Evolutionary conservation across 2,888 invertebrate genomes (phyloP), one percentile per base, ranked within the genome.

Genomic region (Podabrus alpinus): DNA sequence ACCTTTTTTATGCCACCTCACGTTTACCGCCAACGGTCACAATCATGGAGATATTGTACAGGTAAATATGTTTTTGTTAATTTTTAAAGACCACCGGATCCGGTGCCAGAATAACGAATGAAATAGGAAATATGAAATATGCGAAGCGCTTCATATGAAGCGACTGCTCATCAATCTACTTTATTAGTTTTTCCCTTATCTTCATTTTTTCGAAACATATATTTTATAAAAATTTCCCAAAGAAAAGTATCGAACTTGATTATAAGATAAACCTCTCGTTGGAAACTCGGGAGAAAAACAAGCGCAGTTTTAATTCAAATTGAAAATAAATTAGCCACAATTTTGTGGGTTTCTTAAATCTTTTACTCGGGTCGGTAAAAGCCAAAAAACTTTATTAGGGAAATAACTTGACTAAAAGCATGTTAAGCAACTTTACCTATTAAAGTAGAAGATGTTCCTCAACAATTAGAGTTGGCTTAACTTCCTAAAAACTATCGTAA

Each of bases 21-120:
- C 96, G 81, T 96, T 97, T 89, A 95, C 96, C 83, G 96, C 97
- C 84, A 95, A 95, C 85, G 96, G 96, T 79, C 93, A 93, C 84
- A 92, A 92, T 83, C 94, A 95, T 88, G 96, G 96, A 74, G 96
- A 97, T 88, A 92, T 97, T 81, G 95, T 97, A 77, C 96, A 96
- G 91, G 92, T 92, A 88, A 64, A 21, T 19, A 64, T 21, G 19
- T 13, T 29, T 45, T 45, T 45, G 45, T 45, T 45, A 45, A 45
- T 45, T 45, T 45, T 45, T n/a, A 45, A 45, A n/a, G 45, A 45
- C 45, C 5, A 7, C 1, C 45, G 1, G n/a, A 45, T 45, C 45
- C 45, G 7, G 45, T 45, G n/a, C 45, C n/a, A n/a, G 45, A n/a
- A 45, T n/a, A 45, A 45, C 45, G 45, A 45, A 45, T 45, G 13